Evolutionary conservation across 2,888 invertebrate genomes (phyloP).

Genomic region (Beris chalybata): DNA sequence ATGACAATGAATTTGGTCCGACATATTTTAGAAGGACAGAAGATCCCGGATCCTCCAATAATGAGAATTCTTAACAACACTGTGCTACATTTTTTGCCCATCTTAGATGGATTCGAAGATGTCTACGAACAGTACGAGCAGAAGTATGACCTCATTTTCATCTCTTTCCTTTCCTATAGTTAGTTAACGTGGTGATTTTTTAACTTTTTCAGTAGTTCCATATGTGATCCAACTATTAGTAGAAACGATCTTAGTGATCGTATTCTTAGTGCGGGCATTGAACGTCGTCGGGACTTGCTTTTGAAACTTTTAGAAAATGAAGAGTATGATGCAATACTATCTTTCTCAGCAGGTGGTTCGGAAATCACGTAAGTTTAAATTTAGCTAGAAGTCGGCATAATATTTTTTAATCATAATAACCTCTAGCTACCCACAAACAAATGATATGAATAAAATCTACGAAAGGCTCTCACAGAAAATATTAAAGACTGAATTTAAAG

Average conservation of each 20-base stretch:
- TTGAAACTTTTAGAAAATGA: constrained; percentile 66
- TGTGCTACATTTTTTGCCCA: constrained; percentile 80
- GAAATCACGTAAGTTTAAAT: constrained; percentile 61
- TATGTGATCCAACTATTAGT: constrained; percentile 52
- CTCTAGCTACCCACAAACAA: constrained; percentile 46
- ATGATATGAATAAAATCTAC: constrained; percentile 43
- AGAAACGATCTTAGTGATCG: constrained; percentile 67
- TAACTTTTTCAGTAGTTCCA: constrained; percentile 44
- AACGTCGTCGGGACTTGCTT: constrained; percentile 57
- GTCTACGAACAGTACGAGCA: constrained; percentile 47
- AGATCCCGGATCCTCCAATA: constrained; percentile 68
- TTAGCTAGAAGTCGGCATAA: not conserved
- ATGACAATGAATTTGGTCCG: constrained; percentile 78
- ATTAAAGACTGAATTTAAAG: constrained; percentile 49
- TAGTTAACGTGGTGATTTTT: constrained; percentile 4
- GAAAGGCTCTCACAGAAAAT: constrained; percentile 50
- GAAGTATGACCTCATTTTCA: constrained; percentile 45
- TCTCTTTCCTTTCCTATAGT: not conserved
- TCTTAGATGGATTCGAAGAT: constrained; percentile 47
- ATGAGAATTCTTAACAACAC: constrained; percentile 67
- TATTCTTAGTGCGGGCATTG: constrained; percentile 57
- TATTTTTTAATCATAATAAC: not conserved
- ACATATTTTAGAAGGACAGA: constrained; percentile 75
- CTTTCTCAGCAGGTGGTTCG: constrained; percentile 73
- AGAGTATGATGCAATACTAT: constrained; percentile 71